These are phyloP conservation scores for Polypedilum pembai DNA, from an alignment of 1,140 invertebrate genomes.

Conservation along the genomic window DNA sequence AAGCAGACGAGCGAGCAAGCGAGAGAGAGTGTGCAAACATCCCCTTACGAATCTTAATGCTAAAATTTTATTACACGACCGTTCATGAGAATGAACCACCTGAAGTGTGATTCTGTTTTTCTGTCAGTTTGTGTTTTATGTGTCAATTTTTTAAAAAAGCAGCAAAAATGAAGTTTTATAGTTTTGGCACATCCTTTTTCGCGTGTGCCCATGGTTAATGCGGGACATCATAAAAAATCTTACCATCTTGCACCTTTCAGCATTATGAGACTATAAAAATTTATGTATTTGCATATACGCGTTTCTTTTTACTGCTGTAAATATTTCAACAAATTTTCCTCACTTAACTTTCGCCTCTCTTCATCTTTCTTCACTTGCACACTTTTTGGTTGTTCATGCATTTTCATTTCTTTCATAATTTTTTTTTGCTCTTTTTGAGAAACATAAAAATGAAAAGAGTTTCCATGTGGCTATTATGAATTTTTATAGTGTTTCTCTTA, in stretches of 20 bases:
- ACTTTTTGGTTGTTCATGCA: too few relatives aligned
- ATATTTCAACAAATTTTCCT: conserved; percentile 10
- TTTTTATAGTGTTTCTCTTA: conserved; percentile 8
- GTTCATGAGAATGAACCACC: conserved; percentile 16
- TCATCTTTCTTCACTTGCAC: background rate
- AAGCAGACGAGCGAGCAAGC: background rate
- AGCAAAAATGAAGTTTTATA: conserved; percentile 4
- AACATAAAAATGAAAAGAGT: background rate
- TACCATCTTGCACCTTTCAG: conserved; percentile 10
- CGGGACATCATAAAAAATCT: conserved; percentile 8
- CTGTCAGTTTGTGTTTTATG: background rate
- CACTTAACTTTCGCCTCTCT: background rate
- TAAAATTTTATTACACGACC: background rate
- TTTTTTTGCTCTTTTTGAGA: too few relatives aligned
- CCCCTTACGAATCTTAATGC: background rate
- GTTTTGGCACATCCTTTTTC: conserved; percentile 6
- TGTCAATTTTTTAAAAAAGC: conserved; percentile 1
- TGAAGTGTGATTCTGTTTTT: conserved; percentile 4
- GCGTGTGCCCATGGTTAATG: conserved; percentile 9
- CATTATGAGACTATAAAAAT: conserved; percentile 14
- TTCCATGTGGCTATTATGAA: conserved; percentile 17
- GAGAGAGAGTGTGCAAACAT: background rate
- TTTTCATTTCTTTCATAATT: too few relatives aligned
- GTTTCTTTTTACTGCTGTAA: background rate
- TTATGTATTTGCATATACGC: conserved; percentile 3